Base-by-base conservation (phyloP, 2,888 invertebrate species). In the Leptopilina myrica region DNA sequence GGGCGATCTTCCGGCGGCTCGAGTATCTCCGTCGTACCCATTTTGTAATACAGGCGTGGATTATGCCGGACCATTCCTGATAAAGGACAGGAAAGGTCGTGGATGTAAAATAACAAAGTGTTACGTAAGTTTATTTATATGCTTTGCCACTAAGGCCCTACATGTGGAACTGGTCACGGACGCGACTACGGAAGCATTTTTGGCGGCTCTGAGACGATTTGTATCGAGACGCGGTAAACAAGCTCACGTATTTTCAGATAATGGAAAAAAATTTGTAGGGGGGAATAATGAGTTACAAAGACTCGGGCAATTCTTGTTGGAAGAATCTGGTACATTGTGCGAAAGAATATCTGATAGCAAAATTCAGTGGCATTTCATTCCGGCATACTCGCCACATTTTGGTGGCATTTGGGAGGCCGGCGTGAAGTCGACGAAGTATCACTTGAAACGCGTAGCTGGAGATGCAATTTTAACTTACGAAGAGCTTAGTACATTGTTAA, bases 31-130 rank as follows among this genome's bases (percentile, higher is more conserved):
- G 0, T 59, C 76, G 11, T 76, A 53, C n/a, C 56, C 79, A 5
- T 76, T 80, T 75, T 6, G 40, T 12, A 46, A 53, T 43, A 78
- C 78, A 5, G 78, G 78, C 0, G 78, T 82, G 0, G 78, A 82
- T 40, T 80, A 80, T 33, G 80, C 80, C 2, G 78, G 82, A 1
- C 82, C 82, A 0, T 65, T 78, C 43, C 11, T 80, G 0, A 76
- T 81, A 0, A 76, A 75, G 40, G 79, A 81, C 46, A 53, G 53
- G n/a, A 69, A 59, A 49, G 76, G 78, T n/a, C 14, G 56, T 12
- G 56, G 56, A 12, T 56, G 56, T 11, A 56, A 56, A 56, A 0
- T 56, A 14, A 14, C 56, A n/a, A 56, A 56, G 11, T 56, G 56
- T 56, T 14, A 56, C 12, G 56, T 56, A 11, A 14, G 56, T 56